Conservation (phyloP, 1,140 invertebrate species). For the Monomorium pharaonis region DNA sequence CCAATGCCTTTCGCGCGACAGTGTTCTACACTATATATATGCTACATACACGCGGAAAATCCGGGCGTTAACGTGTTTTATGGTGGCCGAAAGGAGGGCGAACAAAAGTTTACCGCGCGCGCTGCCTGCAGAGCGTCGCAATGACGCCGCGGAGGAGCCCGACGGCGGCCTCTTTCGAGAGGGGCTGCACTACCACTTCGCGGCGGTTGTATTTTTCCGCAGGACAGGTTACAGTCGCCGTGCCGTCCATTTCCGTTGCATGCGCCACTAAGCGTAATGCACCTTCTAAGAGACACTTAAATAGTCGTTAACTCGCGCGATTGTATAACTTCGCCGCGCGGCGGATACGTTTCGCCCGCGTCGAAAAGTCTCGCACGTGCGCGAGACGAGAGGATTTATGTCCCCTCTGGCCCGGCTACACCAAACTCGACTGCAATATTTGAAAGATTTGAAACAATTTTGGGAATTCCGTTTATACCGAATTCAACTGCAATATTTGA, state of each 20-base stretch:
- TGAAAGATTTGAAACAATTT: neutral
- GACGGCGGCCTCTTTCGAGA: neutral
- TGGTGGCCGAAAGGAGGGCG: slow-evolving; percentile 64
- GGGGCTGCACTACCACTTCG: slow-evolving; percentile 9
- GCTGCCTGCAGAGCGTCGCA: slow-evolving; percentile 63
- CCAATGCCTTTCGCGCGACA: neutral
- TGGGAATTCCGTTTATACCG: neutral
- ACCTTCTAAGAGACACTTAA: slow-evolving; percentile 45
- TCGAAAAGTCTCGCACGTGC: slow-evolving; percentile 1
- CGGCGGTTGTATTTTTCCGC: slow-evolving; percentile 29
- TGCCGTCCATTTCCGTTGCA: slow-evolving; percentile 25
- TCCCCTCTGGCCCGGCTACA: neutral
- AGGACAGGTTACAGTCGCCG: slow-evolving; percentile 16
- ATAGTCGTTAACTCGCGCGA: slow-evolving; percentile 32
- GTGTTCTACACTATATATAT: neutral
- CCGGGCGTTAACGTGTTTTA: slow-evolving; percentile 62
- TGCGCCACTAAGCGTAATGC: neutral
- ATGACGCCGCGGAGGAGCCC: slow-evolving; percentile 25
- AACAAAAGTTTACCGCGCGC: slow-evolving; percentile 58
- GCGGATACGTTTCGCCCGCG: neutral
- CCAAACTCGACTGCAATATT: neutral
- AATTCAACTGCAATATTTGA: neutral
- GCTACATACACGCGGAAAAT: slow-evolving; percentile 44
- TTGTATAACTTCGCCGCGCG: slow-evolving; percentile 22
- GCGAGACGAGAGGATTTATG: slow-evolving; percentile 4